phyloP scores from a whole-genome alignment of 2,797 vertebrate genomes.

The Hafferia zeledoni region DNA sequence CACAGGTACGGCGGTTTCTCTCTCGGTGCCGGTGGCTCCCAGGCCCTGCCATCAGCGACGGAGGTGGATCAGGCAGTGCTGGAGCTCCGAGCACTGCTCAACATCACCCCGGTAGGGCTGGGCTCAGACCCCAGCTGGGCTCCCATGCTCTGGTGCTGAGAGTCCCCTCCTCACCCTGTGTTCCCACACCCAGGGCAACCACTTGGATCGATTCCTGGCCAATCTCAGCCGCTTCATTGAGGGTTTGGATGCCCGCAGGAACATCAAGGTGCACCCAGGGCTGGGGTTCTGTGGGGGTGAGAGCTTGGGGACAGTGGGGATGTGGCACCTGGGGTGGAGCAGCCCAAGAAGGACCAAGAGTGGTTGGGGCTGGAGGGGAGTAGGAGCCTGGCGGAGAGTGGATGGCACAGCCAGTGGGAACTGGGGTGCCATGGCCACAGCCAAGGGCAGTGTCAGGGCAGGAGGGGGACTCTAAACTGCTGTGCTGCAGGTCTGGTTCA shows the following conservation, averaged over 20 bases:
- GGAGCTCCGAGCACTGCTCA: slow-evolving; percentile 74
- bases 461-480: not conserved
- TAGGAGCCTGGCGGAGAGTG: accelerated
- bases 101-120: not conserved
- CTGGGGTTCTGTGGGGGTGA: accelerated
- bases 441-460: accelerated
- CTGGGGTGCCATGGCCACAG: accelerated
- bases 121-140: not conserved
- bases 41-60: slow-evolving; percentile 42
- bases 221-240: slow-evolving; percentile 78
- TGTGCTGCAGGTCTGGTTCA: slow-evolving; percentile 88
- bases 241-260: slow-evolving; percentile 76
- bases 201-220: slow-evolving; percentile 72
- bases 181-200: slow-evolving; percentile 78
- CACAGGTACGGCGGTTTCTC: slow-evolving; percentile 91
- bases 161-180: not conserved
- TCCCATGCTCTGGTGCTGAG: accelerated
- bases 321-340: not conserved
- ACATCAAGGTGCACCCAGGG: slow-evolving; percentile 81
- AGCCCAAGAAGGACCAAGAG: not conserved
- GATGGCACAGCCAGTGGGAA: not conserved
- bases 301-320: not conserved
- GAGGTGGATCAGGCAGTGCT: slow-evolving; percentile 68
- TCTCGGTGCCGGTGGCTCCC: slow-evolving; percentile 76
- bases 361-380: not conserved